These are phyloP conservation scores for Podarcis raffonei DNA, from an alignment of 2,113 vertebrate genomes.

Conservation along the genomic window DNA sequence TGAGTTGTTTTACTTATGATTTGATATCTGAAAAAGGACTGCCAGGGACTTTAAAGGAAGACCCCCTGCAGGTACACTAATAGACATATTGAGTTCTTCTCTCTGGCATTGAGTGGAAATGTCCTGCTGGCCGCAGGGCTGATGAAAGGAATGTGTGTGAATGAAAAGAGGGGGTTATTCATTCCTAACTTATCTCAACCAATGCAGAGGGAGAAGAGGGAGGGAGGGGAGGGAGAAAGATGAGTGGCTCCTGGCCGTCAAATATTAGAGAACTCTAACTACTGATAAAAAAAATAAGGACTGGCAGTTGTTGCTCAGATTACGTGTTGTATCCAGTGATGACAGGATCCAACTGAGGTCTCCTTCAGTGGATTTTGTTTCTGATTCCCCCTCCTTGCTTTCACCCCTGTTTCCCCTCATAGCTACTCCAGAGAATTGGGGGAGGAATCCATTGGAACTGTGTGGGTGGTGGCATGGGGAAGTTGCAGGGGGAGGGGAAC, in stretches of 20 bases:
- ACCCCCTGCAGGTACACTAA: slow-evolving; percentile 13
- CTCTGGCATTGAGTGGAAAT: slow-evolving; percentile 41
- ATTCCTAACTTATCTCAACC: slow-evolving; percentile 23
- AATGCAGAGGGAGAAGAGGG: neutral
- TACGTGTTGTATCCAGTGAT: neutral
- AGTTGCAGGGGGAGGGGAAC: too few relatives aligned
- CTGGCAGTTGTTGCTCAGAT: neutral
- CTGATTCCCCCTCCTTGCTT: neutral
- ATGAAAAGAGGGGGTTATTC: slow-evolving; percentile 34
- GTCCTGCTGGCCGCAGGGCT: slow-evolving; percentile 39
- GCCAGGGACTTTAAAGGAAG: slow-evolving; percentile 52
- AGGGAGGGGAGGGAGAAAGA: too few relatives aligned
- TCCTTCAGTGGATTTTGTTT: neutral
- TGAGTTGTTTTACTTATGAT: slow-evolving; percentile 31
- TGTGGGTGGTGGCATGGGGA: too few relatives aligned
- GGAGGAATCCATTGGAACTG: too few relatives aligned
- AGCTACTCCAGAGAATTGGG: too few relatives aligned
- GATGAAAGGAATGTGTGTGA: slow-evolving; percentile 47
- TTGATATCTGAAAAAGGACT: slow-evolving; percentile 42
- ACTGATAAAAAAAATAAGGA: neutral
- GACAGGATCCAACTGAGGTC: neutral
- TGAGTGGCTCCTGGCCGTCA: fast-evolving
- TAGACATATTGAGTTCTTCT: slow-evolving; percentile 12
- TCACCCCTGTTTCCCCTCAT: neutral
- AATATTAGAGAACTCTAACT: fast-evolving